A percentile compares a stretch with the other conserved stretches of the same genome.
phyloP scores from a whole-genome alignment of 2,888 invertebrate genomes.

The Seira ritae region DNA sequence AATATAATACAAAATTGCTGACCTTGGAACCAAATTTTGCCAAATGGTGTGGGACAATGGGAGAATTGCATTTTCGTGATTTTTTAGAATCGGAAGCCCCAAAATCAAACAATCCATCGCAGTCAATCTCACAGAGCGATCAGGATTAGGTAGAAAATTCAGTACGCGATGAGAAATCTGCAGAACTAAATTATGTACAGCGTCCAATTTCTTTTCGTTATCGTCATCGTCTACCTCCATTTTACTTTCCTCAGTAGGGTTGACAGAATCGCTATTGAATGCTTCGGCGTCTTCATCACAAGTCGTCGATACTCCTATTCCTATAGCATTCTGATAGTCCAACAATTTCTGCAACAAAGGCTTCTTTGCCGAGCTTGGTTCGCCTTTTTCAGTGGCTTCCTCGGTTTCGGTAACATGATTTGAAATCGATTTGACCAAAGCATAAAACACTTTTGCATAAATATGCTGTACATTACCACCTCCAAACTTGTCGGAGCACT shows the following conservation, averaged over 20 bases:
- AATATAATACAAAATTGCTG: neutral
- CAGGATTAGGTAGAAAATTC: slow-evolving; percentile 65
- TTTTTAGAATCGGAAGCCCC: slow-evolving; percentile 59
- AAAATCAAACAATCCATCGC: slow-evolving; percentile 68
- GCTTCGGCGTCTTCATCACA: slow-evolving; percentile 18
- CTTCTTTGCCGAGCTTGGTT: neutral
- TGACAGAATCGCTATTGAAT: neutral
- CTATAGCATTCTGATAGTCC: slow-evolving; percentile 55
- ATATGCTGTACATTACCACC: slow-evolving; percentile 55
- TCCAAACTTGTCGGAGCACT: slow-evolving; percentile 67
- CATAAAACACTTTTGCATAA: slow-evolving; percentile 61
- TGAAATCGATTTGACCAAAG: slow-evolving; percentile 56
- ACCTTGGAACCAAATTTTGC: slow-evolving; percentile 70
- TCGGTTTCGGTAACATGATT: slow-evolving; percentile 10
- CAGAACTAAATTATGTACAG: slow-evolving; percentile 55
- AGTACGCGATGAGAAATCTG: slow-evolving; percentile 67
- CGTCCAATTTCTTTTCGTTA: slow-evolving; percentile 35
- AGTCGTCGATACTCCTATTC: neutral
- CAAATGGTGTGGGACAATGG: slow-evolving; percentile 70
- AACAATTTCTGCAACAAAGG: slow-evolving; percentile 38
- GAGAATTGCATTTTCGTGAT: slow-evolving; percentile 64
- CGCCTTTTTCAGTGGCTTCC: neutral
- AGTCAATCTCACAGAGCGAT: slow-evolving; percentile 55
- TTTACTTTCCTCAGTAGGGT: neutral
- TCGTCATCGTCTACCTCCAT: slow-evolving; percentile 15